Conservation (phyloP, 2,797 vertebrate genomes). For the Pyrocephalus nanus region DNA sequence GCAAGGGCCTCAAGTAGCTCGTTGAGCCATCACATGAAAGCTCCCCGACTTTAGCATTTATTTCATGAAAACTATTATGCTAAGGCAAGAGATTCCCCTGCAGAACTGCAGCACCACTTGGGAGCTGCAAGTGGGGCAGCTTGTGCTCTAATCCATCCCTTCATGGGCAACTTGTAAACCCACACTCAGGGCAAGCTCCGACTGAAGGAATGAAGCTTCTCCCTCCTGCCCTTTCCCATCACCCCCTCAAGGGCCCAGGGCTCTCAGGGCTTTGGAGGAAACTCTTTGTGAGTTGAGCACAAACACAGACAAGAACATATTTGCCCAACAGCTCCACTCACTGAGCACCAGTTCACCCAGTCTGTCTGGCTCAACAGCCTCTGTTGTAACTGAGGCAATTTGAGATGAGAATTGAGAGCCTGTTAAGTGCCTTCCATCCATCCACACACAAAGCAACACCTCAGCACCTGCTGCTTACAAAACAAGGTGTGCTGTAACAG, state of each 20-base stretch:
- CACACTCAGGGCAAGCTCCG: background rate
- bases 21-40: background rate
- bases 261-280: background rate
- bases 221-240: background rate
- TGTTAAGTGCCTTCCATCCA: background rate
- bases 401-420: background rate
- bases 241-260: background rate
- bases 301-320: background rate
- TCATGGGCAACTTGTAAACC: background rate
- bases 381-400: slow-evolving; percentile 8
- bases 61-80: background rate
- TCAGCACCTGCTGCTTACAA: background rate
- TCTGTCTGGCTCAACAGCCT: slow-evolving; percentile 11
- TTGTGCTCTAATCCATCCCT: background rate
- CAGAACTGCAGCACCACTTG: background rate
- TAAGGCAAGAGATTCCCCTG: background rate
- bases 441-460: background rate
- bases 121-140: background rate
- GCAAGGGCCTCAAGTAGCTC: background rate
- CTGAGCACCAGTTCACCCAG: slow-evolving; percentile 26
- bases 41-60: background rate
- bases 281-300: background rate
- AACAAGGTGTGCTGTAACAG: slow-evolving; percentile 10
- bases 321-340: background rate
- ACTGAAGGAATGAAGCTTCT: background rate